Evolutionary conservation across 2,113 vertebrate genomes (phyloP).

Genomic region (Hemicordylus capensis): DNA sequence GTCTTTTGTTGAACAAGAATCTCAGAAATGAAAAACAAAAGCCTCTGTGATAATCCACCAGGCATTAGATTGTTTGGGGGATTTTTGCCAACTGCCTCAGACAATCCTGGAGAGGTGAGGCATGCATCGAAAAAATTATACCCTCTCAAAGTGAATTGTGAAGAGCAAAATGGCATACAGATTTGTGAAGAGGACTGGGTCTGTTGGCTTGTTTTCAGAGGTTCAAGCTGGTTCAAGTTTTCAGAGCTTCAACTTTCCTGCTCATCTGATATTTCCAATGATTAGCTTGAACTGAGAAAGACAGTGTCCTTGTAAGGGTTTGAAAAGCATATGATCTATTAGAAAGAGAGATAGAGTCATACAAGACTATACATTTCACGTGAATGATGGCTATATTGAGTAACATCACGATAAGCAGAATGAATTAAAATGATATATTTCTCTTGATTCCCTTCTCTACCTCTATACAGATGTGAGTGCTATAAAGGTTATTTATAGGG

Average conservation of each 20-base stretch:
- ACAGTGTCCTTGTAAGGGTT: constrained; percentile 1
- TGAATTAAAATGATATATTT: constrained; percentile 57
- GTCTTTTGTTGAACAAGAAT: no score
- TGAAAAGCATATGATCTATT: constrained; percentile 34
- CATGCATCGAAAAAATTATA: neutral
- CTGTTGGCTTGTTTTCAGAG: neutral
- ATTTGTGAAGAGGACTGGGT: neutral
- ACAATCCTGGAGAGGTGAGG: no score
- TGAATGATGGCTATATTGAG: constrained; percentile 18
- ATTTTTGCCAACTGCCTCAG: no score
- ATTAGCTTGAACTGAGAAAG: constrained; percentile 14
- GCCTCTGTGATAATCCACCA: neutral
- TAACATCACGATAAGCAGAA: constrained; percentile 26
- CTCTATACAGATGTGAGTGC: constrained; percentile 68
- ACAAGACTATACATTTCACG: constrained; percentile 1
- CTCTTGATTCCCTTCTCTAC: constrained; percentile 51
- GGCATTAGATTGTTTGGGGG: neutral
- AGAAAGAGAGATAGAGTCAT: constrained; percentile 39
- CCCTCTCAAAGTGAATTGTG: neutral
- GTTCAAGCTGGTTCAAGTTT: no score
- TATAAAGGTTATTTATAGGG: constrained; percentile 70
- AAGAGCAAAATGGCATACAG: neutral
- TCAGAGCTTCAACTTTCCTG: neutral
- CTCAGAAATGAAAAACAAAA: neutral
- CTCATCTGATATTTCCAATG: constrained; percentile 22